phyloP scores from a whole-genome alignment of 2,113 vertebrate genomes.

The Lagopus leucura region DNA sequence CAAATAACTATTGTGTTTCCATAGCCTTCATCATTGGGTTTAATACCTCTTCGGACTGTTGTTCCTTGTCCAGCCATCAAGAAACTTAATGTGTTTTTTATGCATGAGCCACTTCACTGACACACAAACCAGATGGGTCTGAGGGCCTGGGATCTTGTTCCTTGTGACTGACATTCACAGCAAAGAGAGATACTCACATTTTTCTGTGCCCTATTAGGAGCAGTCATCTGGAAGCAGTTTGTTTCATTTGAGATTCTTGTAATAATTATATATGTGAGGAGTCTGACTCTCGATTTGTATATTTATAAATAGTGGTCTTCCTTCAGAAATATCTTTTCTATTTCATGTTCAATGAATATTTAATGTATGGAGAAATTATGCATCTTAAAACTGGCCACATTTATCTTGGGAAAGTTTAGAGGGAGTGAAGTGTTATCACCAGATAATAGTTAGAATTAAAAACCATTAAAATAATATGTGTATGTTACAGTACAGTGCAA shows the following conservation, averaged over 20 bases:
- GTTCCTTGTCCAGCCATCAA: neutral
- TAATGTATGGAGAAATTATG: neutral
- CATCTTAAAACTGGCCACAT: neutral
- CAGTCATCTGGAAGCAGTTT: neutral
- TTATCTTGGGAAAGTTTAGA: neutral
- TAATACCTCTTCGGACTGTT: neutral
- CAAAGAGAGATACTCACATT: fast-evolving
- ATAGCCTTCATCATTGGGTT: neutral
- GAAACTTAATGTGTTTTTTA: neutral
- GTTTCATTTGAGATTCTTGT: neutral
- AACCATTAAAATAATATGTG: neutral
- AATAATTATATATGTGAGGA: neutral
- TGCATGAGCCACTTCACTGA: neutral
- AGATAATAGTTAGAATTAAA: neutral
- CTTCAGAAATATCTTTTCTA: neutral
- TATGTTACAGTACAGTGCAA: neutral
- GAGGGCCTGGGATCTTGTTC: neutral
- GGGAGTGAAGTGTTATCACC: neutral
- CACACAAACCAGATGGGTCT: neutral
- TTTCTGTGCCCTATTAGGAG: neutral
- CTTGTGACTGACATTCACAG: neutral
- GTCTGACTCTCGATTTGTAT: neutral
- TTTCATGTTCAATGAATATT: neutral
- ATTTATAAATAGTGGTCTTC: neutral
- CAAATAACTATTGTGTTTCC: neutral